These are phyloP conservation scores for Rhincodon typus DNA, from an alignment of 2,797 vertebrate species.

Conservation along the genomic window DNA sequence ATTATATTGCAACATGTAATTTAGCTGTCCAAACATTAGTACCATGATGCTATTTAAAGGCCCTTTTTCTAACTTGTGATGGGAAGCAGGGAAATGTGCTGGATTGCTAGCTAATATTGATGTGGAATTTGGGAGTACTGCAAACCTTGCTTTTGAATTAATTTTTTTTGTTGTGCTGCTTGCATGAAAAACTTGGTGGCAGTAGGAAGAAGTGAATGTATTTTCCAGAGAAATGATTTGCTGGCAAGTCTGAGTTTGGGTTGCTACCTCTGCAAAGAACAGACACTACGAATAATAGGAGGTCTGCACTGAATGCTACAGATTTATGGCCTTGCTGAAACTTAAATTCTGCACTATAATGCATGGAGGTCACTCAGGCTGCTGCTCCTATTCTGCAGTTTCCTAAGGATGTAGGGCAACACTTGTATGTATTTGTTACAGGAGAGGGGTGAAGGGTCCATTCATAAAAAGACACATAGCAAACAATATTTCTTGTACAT, in stretches of 20 bases:
- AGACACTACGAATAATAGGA: no score
- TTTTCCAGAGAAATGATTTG: not conserved
- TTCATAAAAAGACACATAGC: not conserved
- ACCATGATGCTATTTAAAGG: not conserved
- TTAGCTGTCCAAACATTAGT: conserved; percentile 22
- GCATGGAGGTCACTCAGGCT: conserved; percentile 40
- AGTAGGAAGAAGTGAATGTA: not conserved
- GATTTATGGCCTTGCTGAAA: not conserved
- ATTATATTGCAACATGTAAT: not conserved
- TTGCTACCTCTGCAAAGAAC: not conserved
- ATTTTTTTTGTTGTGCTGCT: not conserved
- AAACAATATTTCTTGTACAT: not conserved
- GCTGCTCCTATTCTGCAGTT: conserved; percentile 44
- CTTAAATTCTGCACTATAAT: conserved; percentile 30
- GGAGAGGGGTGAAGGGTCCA: conserved; percentile 24
- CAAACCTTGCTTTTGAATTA: not conserved
- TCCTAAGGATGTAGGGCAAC: conserved; percentile 10
- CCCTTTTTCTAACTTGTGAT: not conserved
- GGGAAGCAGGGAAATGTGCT: not conserved
- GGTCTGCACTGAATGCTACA: not conserved
- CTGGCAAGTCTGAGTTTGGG: not conserved
- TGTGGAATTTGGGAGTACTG: not conserved
- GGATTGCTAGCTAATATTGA: not conserved
- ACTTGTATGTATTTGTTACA: conserved; percentile 36
- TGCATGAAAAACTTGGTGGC: not conserved